Percentiles rank a stretch among this genome's conserved stretches.
These are phyloP conservation scores for Conus ventricosus DNA, from an alignment of 1,140 invertebrate species.

Conservation along the genomic window DNA sequence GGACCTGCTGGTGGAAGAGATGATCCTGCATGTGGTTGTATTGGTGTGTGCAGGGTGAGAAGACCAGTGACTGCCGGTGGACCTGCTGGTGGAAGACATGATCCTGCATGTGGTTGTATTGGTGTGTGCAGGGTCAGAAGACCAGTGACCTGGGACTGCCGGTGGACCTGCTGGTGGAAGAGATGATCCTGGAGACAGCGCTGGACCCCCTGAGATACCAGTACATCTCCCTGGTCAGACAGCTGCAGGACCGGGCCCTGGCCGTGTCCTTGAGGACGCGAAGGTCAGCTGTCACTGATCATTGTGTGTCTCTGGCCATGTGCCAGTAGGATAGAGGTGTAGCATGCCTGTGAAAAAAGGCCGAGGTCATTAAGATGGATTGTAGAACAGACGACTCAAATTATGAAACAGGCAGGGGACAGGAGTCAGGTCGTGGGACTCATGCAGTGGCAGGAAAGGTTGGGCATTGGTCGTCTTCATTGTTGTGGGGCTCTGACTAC, in stretches of 20 bases:
- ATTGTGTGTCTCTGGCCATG: no score
- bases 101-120: slow-evolving; percentile 20
- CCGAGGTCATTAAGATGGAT: no score
- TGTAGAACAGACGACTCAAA: no score
- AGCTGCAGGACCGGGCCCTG: slow-evolving; percentile 54
- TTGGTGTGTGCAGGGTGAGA: neutral
- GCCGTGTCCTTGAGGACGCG: slow-evolving; percentile 50
- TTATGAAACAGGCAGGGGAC: no score
- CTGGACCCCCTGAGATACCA: slow-evolving; percentile 54
- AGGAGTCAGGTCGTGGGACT: no score
- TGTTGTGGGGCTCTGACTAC: no score
- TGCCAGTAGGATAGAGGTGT: no score
- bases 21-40: no score
- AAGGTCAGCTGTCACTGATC: neutral
- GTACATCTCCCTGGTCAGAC: slow-evolving; percentile 50
- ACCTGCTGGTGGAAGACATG: slow-evolving; percentile 57
- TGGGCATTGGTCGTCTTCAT: no score
- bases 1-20: no score
- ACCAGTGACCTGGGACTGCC: slow-evolving; percentile 39
- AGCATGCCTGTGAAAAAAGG: no score
- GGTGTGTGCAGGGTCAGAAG: neutral
- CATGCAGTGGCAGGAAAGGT: no score
- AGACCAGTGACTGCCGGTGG: slow-evolving; percentile 45
- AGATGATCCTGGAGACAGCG: slow-evolving; percentile 57
- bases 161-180: slow-evolving; percentile 61